Evolutionary conservation across 2,888 invertebrate genomes (phyloP), one percentile per base, ranked within the genome.

Genomic region (Campopleginae sp.): DNA sequence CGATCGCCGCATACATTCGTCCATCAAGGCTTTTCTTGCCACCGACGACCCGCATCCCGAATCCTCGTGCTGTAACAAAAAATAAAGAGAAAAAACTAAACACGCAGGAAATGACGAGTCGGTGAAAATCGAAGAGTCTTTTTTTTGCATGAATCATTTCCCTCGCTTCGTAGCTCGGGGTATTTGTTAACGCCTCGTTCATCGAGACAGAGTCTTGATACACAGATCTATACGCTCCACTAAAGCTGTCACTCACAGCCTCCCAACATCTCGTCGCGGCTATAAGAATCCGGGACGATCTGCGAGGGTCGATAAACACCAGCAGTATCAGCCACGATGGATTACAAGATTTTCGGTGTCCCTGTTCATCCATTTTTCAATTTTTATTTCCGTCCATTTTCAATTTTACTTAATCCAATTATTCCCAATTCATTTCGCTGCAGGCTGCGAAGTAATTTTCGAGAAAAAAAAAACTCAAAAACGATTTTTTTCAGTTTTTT

Each of bases 41-140:
- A 23, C 98, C 98, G 66, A 98, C 98, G 38, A 98, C 98, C 86
- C 98, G 96, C 98, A 99, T 98, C 46, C 98, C 98, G 92, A 98
- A 98, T 82, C 98, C 98, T 88, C 98, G 96, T 87, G 98, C 92
- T 92, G 90, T 8, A 89, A 88, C 38, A 87, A 65, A 86, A 88
- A 46, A 70, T 31, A 54, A 70, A 42, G 44, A 38, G 54, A 71
- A 86, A 17, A 48, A 38, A 38, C 6, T 1, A 44, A 44, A 23
- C n/a, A 5, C 27, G 8, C 33, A 17, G 14, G n/a, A 33, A 17
- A 2, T 65, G 17, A 63, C 23, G n/a, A 27, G 12, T 27, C 58
- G 58, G 27, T 58, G 58, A 58, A 58, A 14, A 58, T 58, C 23
- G 27, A 68, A 5, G 38, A 33, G 31, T 70, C 33, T 8, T 46